Base-by-base conservation (phyloP, 2,113 vertebrate genomes). In the Notothenia coriiceps region DNA sequence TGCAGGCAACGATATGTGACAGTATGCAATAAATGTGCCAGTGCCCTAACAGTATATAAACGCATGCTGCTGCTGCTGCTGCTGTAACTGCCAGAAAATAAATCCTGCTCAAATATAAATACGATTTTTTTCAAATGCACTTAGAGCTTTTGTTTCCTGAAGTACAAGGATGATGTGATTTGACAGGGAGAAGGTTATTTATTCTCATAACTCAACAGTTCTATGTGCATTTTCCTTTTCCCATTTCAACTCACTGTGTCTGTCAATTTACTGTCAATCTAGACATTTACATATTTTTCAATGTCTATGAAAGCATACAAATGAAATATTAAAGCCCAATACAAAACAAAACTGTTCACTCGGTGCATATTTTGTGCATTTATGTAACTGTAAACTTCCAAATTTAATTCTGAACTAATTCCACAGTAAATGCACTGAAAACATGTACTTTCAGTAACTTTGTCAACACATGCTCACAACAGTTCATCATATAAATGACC, bases 1-100 rank as follows among this genome's bases (percentile, higher is more conserved):
- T 80, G 74, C n/a, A 0, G 76, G 85, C 81, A 84, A 74, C 10
- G 14, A 49, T 60, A 60, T 79, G 68, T 86, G 70, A 74, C 55
- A 69, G 70, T 50, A 43, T 17, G 68, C 68, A 80, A 80, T 87
- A 89, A 88, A 86, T 62, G 74, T 12, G 0, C 49, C 60, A 3
- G 25, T 22, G 66, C 61, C 72, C 59, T 33, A 74, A n/a, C 40
- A 50, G 74, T 73, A 25, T 68, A 88, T 82, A 74, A 77, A 80
- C 57, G 56, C n/a, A 55, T 68, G 40, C 80, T 69, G 6, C 49
- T 56, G 9, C 74, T 15, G 44, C 63, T 25, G 25, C 25, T 15
- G 20, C 35, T 40, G 33, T 56, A 55, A 71, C 72, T 64, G 0
- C 46, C 18, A 57, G 55, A n/a, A 33, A 50, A 70, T 8, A 29